Evolutionary conservation across 2,888 invertebrate genomes (phyloP), one percentile per base, ranked within the genome.

Genomic region (Steinernema carpocapsae): DNA sequence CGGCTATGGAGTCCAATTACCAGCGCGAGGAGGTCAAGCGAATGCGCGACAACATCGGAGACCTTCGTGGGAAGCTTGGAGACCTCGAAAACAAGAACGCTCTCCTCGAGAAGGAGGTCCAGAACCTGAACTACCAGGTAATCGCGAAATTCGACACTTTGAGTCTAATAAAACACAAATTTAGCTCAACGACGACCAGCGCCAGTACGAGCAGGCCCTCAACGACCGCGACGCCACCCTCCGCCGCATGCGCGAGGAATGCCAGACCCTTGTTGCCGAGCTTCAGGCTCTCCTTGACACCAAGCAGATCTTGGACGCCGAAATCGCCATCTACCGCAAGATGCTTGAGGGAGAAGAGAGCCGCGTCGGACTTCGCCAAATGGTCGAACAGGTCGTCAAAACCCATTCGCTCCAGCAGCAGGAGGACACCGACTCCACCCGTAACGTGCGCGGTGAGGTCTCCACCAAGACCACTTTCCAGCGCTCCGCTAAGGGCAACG

Each of bases 271-370:
- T 22, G 72, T 77, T 4, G 84, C 51, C 26, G 83, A 85, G 72
- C 72, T 84, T 72, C 78, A 82, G 72, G 76, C 80, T 46, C 73
- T 88, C 51, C 86, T 88, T 85, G 89, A 88, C 82, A 88, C 88
- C 80, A 89, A 89, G 80, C 86, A 89, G 64, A 88, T 88, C n/a
- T 83, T 89, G 78, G 89, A 89, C 84, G 85, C 89, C 72, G 89
- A 89, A 84, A 89, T 89, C 77, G 88, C 88, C 75, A 89, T 89
- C 73, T 89, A 89, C 87, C 85, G 89, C 77, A 89, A 89, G 78
- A 85, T 89, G 78, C 83, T 89, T 82, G 89, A 89, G 82, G 87
- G 88, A 43, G 89, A 89, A 78, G 89, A 89, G 84, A 88, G 83
- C 84, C 43, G 64, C 64, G 64, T 64, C n/a, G 77, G 77, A 43